Evolutionary conservation across 2,113 vertebrate genomes (phyloP), one percentile per base, ranked within the genome.

Genomic region (Tragelaphus scriptus): DNA sequence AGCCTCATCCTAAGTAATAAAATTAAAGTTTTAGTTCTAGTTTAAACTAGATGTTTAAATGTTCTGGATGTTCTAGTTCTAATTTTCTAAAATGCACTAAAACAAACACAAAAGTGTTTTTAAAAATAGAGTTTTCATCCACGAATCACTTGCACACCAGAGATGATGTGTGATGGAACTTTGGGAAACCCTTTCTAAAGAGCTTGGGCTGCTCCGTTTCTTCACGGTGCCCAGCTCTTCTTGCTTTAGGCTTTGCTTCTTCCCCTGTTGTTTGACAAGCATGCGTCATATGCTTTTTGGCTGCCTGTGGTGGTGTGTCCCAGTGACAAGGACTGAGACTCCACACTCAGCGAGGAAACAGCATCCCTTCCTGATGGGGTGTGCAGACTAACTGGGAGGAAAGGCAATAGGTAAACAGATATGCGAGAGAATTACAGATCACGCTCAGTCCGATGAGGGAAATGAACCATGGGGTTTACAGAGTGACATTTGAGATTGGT

Each of bases 1-100:
- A 96, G 71, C 36, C 30, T 58, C 61, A 44, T 21, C 79, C 55
- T 77, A 25, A 85, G 88, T 40, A 63, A 30, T 26, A 58, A 82
- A 84, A 59, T 71, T 40, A 75, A 71, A 23, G 68, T 75, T 40
- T 75, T 75, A 75, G 21, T 75, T 75, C n/a, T 75, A 75, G 63
- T 32, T 65, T 63, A 75, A 40, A 40, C 36, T 75, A 75, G 21
- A 71, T 71, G 19, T 23, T 40, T 40, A 71, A 71, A 71, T 40
- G 68, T 40, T 71, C n/a, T 40, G 40, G 68, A 75, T 16, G 21
- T 63, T 65, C 75, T 82, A 40, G n/a, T 19, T 97, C 85, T 40
- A 13, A 3, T 63, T 96, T 96, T 85, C 93, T 95, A 95, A 77
- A 93, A 51, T 63, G 85, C 47, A 15, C 75, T 65, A 51, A 93